A percentile compares a stretch with the other conserved stretches of the same genome.
Evolutionary conservation across 2,113 vertebrate species (phyloP).

Genomic region (Urocynchramus pylzowi): DNA sequence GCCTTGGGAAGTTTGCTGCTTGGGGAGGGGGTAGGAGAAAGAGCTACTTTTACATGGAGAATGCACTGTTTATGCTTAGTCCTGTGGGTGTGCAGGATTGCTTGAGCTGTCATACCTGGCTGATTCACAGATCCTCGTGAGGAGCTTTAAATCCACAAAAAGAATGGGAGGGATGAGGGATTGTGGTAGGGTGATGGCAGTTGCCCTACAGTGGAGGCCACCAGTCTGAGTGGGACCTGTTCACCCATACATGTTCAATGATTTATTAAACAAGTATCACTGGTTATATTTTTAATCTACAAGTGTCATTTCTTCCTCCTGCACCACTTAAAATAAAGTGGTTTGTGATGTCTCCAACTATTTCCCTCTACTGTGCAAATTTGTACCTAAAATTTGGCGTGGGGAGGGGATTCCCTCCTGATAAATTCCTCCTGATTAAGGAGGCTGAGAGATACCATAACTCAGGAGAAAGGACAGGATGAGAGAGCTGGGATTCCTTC

Average conservation of each 20-base stretch:
- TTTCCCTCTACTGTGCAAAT: neutral
- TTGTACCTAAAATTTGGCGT: neutral
- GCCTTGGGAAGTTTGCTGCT: neutral
- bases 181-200: neutral
- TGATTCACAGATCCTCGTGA: neutral
- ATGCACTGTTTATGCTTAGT: neutral
- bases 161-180: neutral
- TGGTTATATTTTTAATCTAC: neutral
- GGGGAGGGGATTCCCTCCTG: too few relatives aligned
- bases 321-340: neutral
- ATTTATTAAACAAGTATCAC: neutral
- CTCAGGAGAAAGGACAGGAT: neutral
- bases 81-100: neutral
- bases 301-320: neutral
- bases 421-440: neutral
- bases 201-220: neutral
- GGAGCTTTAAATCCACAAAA: neutral
- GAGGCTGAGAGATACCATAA: neutral
- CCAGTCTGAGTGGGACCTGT: too few relatives aligned
- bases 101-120: neutral
- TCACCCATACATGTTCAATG: rapidly evolving
- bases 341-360: neutral
- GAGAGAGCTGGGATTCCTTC: slow-evolving; percentile 10
- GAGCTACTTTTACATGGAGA: neutral
- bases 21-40: neutral